Evolutionary conservation across 2,888 invertebrate species (phyloP), one percentile per base, ranked within the genome.

Genomic region (Brachyptera putata): DNA sequence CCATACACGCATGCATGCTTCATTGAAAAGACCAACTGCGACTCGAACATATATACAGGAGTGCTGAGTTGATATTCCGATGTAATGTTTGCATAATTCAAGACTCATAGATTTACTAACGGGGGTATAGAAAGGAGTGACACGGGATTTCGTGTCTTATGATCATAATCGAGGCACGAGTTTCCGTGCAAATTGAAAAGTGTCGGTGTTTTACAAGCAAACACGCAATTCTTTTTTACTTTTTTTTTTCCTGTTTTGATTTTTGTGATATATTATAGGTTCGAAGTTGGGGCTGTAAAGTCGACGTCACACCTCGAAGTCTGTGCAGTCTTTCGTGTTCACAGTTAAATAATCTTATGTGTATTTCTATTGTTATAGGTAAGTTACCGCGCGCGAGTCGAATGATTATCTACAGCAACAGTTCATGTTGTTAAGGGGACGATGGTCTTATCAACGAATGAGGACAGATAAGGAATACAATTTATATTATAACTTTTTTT

Each of bases 181-280:
- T 43, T 59, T 59, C 55, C 59, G 55, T 59, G 59, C 55, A 53
- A 59, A 59, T 59, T 59, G 59, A 59, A 59, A 59, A 55, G 59
- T 59, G 59, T 59, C 43, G 59, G 41, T 24, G 49, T 49, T 30
- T 24, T 11, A 18, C 37, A 39, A 22, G 41, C 24, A 24, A n/a
- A 22, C 56, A 43, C 56, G 43, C 41, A 41, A 57, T 39, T 26
- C 14, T 14, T n/a, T n/a, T n/a, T n/a, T n/a, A n/a, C n/a, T n/a
- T n/a, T n/a, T n/a, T n/a, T n/a, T n/a, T n/a, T n/a, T n/a, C n/a
- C n/a, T n/a, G n/a, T n/a, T n/a, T n/a, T 26, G 43, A 18, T 25
- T 34, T 53, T 41, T 43, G 43, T 57, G 41, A 57, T 57, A 57
- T 26, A 57, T 57, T 57, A 43, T 57, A 30, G 56, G 56, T 43